Evolutionary conservation across 2,888 invertebrate genomes (phyloP).

Genomic region (Isotomurus palustris): DNA sequence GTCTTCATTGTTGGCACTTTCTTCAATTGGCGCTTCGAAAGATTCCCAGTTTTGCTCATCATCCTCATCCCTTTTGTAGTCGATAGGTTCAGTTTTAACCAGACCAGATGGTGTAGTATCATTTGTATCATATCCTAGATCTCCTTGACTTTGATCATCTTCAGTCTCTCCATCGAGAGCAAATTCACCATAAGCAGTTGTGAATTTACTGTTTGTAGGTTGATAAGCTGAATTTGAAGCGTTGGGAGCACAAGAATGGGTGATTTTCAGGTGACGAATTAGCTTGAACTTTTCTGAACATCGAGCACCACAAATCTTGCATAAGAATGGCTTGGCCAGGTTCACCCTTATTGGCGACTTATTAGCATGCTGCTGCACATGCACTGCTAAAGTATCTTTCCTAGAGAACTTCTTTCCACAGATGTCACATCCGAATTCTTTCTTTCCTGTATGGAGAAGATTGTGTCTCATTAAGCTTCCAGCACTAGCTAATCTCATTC

Average conservation of each 20-base stretch:
- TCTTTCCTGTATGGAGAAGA: slow-evolving; percentile 28
- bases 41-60: background rate
- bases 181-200: background rate
- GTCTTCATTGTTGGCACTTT: background rate
- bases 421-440: slow-evolving; percentile 22
- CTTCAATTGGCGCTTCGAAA: background rate
- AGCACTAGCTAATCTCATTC: slow-evolving; percentile 26
- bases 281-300: slow-evolving; percentile 28
- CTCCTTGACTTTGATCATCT: background rate
- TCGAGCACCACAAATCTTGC: slow-evolving; percentile 16
- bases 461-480: slow-evolving; percentile 33
- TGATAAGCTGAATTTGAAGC: background rate
- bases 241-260: slow-evolving; percentile 4
- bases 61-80: background rate
- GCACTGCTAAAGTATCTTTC: slow-evolving; percentile 26
- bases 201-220: background rate
- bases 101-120: background rate
- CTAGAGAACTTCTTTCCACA: slow-evolving; percentile 20
- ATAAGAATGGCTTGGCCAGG: slow-evolving; percentile 19
- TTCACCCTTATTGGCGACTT: slow-evolving; percentile 6
- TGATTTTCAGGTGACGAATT: slow-evolving; percentile 21
- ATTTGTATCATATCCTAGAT: background rate
- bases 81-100: background rate
- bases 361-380: slow-evolving; percentile 13
- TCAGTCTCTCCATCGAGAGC: background rate